Conservation (phyloP, 1,140 invertebrate species). For the Liolophura sinensis region DNA sequence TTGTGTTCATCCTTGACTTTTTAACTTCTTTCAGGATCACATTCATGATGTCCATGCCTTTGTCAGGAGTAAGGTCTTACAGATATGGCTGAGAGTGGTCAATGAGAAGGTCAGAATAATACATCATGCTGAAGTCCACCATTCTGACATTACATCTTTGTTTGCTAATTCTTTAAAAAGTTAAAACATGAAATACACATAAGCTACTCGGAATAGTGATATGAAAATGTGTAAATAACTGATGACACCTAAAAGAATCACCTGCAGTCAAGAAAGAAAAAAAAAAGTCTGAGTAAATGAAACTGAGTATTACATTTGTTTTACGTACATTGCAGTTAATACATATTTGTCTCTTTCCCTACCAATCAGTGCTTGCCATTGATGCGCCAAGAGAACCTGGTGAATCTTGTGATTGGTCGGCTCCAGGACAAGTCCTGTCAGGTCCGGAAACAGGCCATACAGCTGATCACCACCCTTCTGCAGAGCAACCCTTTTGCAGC, state of each 20-base stretch:
- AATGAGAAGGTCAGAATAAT: conserved; percentile 63
- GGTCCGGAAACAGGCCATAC: conserved; percentile 78
- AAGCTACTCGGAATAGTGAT: no score
- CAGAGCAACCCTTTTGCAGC: conserved; percentile 78
- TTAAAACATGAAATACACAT: no score
- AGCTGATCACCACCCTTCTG: conserved; percentile 73
- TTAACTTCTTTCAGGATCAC: conserved; percentile 70
- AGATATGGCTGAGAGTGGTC: conserved; percentile 75
- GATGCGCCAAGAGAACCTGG: conserved; percentile 66
- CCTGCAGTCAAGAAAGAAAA: no score
- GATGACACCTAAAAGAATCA: no score
- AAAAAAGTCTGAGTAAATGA: no score
- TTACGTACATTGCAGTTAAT: not conserved
- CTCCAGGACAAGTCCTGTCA: conserved; percentile 76
- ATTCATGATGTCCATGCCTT: conserved; percentile 81
- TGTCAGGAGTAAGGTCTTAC: conserved; percentile 76
- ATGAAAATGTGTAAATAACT: no score
- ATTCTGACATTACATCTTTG: no score
- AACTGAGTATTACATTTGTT: no score
- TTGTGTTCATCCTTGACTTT: not conserved
- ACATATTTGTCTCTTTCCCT: not conserved
- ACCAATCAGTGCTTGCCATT: conserved; percentile 67
- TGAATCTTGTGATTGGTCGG: conserved; percentile 69
- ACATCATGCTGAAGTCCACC: no score
- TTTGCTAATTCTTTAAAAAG: no score